phyloP scores from a whole-genome alignment of 2,113 vertebrate genomes.

The Lepus americanus region DNA sequence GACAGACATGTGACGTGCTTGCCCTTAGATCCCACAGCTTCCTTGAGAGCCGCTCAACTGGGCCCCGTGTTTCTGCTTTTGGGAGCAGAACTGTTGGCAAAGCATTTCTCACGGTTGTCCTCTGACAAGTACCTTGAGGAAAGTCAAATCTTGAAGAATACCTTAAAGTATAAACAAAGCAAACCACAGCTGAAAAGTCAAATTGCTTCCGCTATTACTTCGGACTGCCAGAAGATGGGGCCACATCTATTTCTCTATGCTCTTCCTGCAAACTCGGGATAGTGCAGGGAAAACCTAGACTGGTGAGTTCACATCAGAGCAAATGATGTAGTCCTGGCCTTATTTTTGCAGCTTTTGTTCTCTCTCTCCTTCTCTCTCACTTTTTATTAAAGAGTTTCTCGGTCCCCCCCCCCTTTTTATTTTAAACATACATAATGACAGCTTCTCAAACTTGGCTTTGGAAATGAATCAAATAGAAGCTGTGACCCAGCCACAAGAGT shows the following conservation, averaged over 20 bases:
- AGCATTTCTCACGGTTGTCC: not conserved
- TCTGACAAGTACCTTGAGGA: not conserved
- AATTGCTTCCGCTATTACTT: conserved; percentile 35
- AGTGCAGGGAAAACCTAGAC: not conserved
- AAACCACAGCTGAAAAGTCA: not conserved
- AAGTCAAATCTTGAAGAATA: not conserved
- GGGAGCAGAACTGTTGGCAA: not conserved
- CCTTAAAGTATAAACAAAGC: conserved; percentile 33
- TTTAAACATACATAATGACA: not conserved
- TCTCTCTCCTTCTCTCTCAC: rapidly evolving
- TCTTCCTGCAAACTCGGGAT: conserved; percentile 7
- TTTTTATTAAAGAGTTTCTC: not conserved
- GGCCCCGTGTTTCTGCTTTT: not conserved
- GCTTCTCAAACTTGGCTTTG: conserved; percentile 25
- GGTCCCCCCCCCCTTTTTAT: not conserved
- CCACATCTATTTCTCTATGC: conserved; percentile 58
- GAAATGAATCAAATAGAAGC: conserved; percentile 25
- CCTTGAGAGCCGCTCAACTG: not conserved
- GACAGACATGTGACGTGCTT: rapidly evolving
- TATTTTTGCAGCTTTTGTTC: not conserved
- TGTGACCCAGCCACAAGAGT: not conserved
- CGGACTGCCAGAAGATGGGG: conserved; percentile 87
- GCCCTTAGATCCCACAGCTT: not conserved
- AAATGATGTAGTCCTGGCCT: not conserved
- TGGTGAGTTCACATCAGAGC: not conserved